phyloP scores from a whole-genome alignment of 1,140 invertebrate genomes.

The Lepidostoma basale region DNA sequence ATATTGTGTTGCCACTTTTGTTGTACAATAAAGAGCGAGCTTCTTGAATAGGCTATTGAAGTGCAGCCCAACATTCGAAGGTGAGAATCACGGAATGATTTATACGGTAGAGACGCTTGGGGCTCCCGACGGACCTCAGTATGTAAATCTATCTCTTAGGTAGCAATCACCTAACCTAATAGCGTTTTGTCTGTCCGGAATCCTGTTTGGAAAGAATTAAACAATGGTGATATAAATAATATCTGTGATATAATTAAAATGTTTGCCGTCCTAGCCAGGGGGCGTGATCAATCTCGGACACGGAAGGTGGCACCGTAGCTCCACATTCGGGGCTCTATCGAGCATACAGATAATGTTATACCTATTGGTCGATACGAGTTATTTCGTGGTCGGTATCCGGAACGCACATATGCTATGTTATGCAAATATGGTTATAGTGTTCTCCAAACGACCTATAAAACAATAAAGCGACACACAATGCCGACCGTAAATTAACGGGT shows the following conservation, averaged over 20 bases:
- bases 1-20: constrained; percentile 15
- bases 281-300: constrained; percentile 6
- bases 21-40: constrained; percentile 6
- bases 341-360: no score
- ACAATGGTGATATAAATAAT: constrained; percentile 35
- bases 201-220: constrained; percentile 24
- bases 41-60: constrained; percentile 14
- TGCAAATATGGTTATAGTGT: not conserved
- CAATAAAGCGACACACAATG: not conserved
- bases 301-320: constrained; percentile 15
- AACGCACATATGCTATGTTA: not conserved
- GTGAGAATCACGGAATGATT: constrained; percentile 19
- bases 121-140: not conserved
- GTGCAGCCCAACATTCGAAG: not conserved
- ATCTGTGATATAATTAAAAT: constrained; percentile 30
- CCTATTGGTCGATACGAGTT: no score
- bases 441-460: not conserved
- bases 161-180: constrained; percentile 27
- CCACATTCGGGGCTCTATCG: no score
- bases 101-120: not conserved
- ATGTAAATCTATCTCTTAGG: not conserved
- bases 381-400: no score
- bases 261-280: constrained; percentile 8
- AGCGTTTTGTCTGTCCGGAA: constrained; percentile 7
- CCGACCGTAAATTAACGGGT: no score